Evolutionary conservation across 2,888 invertebrate species (phyloP), one percentile per base, ranked within the genome.

Genomic region (Calephelis perditalis): DNA sequence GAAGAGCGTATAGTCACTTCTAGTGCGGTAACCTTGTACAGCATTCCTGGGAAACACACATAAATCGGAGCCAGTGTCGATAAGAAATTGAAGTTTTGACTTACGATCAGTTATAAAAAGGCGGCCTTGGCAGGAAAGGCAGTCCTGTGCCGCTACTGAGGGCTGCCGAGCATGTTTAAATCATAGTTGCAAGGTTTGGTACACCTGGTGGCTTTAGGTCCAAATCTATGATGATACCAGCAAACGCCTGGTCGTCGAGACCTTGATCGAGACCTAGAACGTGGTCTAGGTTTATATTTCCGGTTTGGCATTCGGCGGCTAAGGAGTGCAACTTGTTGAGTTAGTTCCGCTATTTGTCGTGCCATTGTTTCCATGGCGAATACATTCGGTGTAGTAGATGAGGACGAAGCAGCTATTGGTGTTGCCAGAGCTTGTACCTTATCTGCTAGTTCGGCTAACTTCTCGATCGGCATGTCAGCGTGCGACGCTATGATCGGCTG

Each of bases 81-180:
- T 56, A 11, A 66, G 47, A 35, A 57, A 66, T 40, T 63, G 62
- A 56, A 61, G 12, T 37, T 61, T 62, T 10, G 60, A 61, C 46
- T 58, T 62, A n/a, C 60, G 56, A 11, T 65, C 63, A 5, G 62
- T 65, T 9, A 65, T 58, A 46, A 67, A 67, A n/a, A 64, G 58
- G 59, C 62, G 65, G 57, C 64, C 56, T 54, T 57, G 47, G 12
- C 9, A 36, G 44, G 43, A 40, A 1, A 43, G 58, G 60, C 63
- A 63, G 61, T 64, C 60, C 43, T 60, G 40, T 56, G 60, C 60
- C 61, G 61, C 64, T 57, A 59, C 57, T 66, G 62, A 46, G 7
- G 46, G 40, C 57, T 63, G 62, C 59, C 61, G 49, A 45, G 44
- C 55, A 6, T 15, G 46, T 63, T 63, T 63, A 44, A 37, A 46